Percentiles rank a stretch among this genome's conserved stretches.
Evolutionary conservation across 2,797 vertebrate species (phyloP).

Genomic region (Anableps anableps): DNA sequence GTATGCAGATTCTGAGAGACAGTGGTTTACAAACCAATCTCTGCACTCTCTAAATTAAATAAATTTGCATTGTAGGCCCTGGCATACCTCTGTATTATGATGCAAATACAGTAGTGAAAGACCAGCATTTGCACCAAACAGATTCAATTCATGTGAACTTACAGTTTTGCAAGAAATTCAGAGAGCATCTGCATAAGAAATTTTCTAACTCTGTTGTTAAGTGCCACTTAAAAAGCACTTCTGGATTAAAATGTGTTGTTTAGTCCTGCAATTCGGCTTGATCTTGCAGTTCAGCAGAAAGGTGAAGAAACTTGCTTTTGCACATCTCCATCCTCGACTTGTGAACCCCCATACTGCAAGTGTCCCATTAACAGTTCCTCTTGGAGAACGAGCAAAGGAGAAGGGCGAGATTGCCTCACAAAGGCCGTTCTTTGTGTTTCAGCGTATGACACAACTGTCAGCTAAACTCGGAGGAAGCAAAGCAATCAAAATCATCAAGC

Average conservation of each 20-base stretch:
- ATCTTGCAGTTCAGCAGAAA: slow-evolving; percentile 29
- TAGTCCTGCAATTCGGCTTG: slow-evolving; percentile 18
- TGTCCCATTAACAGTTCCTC: slow-evolving; percentile 73
- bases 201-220: slow-evolving; percentile 26
- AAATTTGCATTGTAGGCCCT: slow-evolving; percentile 34
- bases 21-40: slow-evolving; percentile 11
- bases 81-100: slow-evolving; percentile 48
- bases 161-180: slow-evolving; percentile 27
- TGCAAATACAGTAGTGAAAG: slow-evolving; percentile 50
- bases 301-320: slow-evolving; percentile 58
- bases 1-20: background rate
- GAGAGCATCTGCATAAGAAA: slow-evolving; percentile 56
- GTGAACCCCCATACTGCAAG: slow-evolving; percentile 67
- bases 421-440: slow-evolving; percentile 70
- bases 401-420: slow-evolving; percentile 58
- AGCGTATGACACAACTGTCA: slow-evolving; percentile 52
- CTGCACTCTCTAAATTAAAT: slow-evolving; percentile 9
- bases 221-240: slow-evolving; percentile 30
- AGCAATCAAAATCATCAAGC: slow-evolving; percentile 53
- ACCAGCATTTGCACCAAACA: slow-evolving; percentile 41
- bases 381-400: slow-evolving; percentile 36
- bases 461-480: slow-evolving; percentile 29
- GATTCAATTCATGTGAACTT: slow-evolving; percentile 43
- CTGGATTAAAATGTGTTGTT: slow-evolving; percentile 48
- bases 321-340: slow-evolving; percentile 60